Percentiles rank a stretch among this genome's conserved stretches.
Evolutionary conservation across 2,888 invertebrate species (phyloP).

Genomic region (Lasioglossum malachurum): DNA sequence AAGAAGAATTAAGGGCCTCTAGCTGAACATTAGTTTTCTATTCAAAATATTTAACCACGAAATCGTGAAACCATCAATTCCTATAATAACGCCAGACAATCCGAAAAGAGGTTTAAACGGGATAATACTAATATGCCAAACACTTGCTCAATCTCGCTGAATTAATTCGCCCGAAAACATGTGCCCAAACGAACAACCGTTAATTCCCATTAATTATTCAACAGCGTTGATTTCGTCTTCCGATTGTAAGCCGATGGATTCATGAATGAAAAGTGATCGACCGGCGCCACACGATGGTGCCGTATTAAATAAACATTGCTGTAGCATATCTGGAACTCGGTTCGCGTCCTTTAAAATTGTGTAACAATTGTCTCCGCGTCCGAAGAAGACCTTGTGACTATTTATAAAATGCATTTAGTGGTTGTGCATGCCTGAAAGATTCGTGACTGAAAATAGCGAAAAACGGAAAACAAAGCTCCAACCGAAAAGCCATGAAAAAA

Average conservation of each 20-base stretch:
- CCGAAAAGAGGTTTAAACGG: background rate
- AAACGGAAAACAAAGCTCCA: background rate
- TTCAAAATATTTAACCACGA: background rate
- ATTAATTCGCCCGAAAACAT: background rate
- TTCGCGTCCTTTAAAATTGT: background rate
- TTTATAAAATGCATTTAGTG: constrained; percentile 1
- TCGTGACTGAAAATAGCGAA: background rate
- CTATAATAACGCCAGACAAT: background rate
- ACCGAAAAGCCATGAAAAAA: background rate
- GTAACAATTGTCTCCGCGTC: background rate
- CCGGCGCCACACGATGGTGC: background rate
- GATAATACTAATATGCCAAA: background rate
- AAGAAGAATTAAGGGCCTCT: background rate
- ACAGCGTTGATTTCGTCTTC: background rate
- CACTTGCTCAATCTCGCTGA: background rate
- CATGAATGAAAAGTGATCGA: background rate
- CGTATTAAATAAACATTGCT: background rate
- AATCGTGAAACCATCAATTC: background rate
- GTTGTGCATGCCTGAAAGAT: background rate
- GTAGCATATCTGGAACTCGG: background rate
- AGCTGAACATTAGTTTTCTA: no score
- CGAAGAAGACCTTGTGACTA: background rate
- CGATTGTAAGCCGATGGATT: background rate
- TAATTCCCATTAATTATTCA: background rate
- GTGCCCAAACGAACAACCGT: background rate